Evolutionary conservation across 1,140 invertebrate species (phyloP).

Genomic region (Delia radicum): DNA sequence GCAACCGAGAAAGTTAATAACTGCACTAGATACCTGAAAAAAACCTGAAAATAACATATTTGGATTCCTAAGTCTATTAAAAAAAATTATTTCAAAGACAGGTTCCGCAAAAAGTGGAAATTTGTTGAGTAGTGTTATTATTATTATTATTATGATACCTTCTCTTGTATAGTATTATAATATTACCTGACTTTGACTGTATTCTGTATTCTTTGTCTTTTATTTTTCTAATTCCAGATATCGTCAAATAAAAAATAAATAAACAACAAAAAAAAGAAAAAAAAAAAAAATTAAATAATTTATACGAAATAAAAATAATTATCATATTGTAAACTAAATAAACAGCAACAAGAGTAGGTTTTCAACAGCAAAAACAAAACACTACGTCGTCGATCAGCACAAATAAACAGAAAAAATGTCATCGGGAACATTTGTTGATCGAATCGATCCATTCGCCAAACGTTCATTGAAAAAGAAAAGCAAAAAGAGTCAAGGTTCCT

Average conservation of each 20-base stretch:
- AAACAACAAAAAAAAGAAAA: background rate
- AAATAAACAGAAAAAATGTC: constrained; percentile 63
- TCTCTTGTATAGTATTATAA: too few relatives aligned
- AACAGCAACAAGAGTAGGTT: background rate
- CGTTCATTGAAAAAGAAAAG: constrained; percentile 89
- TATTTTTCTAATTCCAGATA: background rate
- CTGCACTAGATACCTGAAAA: too few relatives aligned
- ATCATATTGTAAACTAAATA: background rate
- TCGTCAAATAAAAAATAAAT: background rate
- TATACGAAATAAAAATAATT: background rate
- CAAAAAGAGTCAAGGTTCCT: constrained; percentile 89
- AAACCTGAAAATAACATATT: too few relatives aligned
- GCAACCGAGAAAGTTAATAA: too few relatives aligned
- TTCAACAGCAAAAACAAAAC: background rate
- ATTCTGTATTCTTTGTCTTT: background rate
- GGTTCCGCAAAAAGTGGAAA: too few relatives aligned
- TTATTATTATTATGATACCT: too few relatives aligned
- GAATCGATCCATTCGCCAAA: constrained; percentile 92
- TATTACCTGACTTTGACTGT: too few relatives aligned
- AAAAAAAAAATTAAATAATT: background rate
- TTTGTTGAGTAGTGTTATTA: too few relatives aligned
- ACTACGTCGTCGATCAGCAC: background rate
- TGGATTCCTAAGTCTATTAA: too few relatives aligned
- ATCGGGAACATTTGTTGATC: constrained; percentile 86
- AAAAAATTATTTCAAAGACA: too few relatives aligned